These are phyloP conservation scores for Hypomecis punctinalis DNA, from an alignment of 2,888 invertebrate genomes.

Conservation along the genomic window DNA sequence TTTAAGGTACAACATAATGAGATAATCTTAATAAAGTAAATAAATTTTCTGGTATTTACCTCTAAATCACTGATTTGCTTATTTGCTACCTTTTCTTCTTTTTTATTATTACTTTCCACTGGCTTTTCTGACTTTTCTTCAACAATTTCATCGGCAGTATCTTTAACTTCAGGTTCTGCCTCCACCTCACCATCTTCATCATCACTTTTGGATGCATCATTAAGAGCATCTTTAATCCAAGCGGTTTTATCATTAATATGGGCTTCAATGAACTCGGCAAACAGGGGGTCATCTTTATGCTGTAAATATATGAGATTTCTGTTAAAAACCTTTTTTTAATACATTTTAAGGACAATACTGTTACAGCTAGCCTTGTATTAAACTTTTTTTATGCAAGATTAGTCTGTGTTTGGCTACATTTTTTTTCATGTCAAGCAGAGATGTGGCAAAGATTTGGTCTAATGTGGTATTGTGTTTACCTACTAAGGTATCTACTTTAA, in stretches of 20 bases:
- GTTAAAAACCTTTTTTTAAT: not conserved
- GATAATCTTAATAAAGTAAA: constrained; percentile 2
- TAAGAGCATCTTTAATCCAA: constrained; percentile 73
- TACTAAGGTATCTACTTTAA: no score
- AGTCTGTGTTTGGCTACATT: no score
- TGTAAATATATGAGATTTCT: constrained; percentile 57
- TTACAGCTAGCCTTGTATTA: no score
- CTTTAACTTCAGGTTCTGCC: constrained; percentile 51
- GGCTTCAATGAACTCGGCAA: constrained; percentile 95
- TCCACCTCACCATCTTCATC: constrained; percentile 64
- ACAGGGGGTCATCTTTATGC: constrained; percentile 95
- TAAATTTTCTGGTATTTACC: constrained; percentile 62
- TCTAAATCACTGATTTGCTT: constrained; percentile 91
- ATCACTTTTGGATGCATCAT: constrained; percentile 65
- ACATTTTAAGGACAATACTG: not conserved
- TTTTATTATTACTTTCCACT: constrained; percentile 50
- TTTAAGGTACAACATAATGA: no score
- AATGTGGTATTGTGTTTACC: no score
- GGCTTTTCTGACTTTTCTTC: constrained; percentile 44
- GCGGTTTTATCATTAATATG: constrained; percentile 85
- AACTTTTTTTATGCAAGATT: no score
- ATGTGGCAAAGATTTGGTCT: no score
- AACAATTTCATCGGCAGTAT: constrained; percentile 41
- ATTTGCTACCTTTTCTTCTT: constrained; percentile 87
- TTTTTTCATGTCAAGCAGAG: no score